Conservation (phyloP, 1,140 invertebrate species). For the Protaetia brevitarsis region DNA sequence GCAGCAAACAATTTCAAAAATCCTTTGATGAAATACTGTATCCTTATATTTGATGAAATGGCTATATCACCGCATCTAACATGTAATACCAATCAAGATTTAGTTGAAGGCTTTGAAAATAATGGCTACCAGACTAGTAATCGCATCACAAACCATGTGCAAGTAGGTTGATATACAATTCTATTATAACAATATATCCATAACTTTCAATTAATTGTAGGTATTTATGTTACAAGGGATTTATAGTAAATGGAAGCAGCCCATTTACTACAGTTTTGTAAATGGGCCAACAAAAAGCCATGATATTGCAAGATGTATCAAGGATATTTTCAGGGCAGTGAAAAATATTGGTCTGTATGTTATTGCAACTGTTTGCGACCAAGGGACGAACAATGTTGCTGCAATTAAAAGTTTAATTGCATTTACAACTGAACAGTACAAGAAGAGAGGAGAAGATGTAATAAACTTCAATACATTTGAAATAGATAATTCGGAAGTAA, state of each 20-base stretch:
- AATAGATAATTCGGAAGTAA: constrained; percentile 24
- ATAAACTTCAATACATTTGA: too few species aligned
- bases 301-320: too few species aligned
- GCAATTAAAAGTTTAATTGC: constrained; percentile 33
- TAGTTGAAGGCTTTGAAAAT: constrained; percentile 34
- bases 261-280: constrained; percentile 33
- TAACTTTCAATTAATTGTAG: constrained; percentile 38
- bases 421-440: constrained; percentile 33
- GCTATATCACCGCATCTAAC: too few species aligned
- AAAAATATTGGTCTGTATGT: constrained; percentile 39
- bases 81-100: background rate
- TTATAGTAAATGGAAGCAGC: constrained; percentile 40
- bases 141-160: too few species aligned
- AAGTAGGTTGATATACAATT: too few species aligned
- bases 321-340: constrained; percentile 34
- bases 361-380: too few species aligned
- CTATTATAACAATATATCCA: constrained; percentile 21
- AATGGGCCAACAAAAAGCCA: too few species aligned
- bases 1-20: too few species aligned
- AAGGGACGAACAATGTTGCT: too few species aligned
- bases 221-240: constrained; percentile 43
- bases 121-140: too few species aligned
- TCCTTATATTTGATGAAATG: too few species aligned
- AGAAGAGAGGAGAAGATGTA: background rate
- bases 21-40: too few species aligned